Evolutionary conservation across 2,888 invertebrate genomes (phyloP), one percentile per base, ranked within the genome.

Genomic region (Nebria salina): DNA sequence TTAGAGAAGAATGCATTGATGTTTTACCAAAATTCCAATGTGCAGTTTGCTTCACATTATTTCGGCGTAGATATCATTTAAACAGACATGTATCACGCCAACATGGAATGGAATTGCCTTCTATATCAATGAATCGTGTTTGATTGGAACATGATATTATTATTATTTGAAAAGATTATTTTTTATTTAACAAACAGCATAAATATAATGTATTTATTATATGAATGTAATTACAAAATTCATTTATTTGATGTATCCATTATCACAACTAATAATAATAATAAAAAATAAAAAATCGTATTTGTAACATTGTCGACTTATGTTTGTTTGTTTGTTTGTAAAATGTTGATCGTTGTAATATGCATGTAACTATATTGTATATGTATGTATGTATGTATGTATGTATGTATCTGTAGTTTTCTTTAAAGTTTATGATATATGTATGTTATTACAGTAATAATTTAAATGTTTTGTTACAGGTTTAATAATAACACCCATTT

Each of bases 21-120:
- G 89, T 90, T 82, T 88, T 89, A 83, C 91, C 91, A 54, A 88
- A 90, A 41, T 91, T 90, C 85, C 89, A 89, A 82, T 91, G 91
- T 84, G 87, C 88, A 65, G 85, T 89, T 76, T 91, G 91, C 83
- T 87, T 89, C 8, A 88, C 89, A n/a, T 87, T 88, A 83, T 90
- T 90, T 84, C 88, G 90, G 11, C 88, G 90, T 84, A 91, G 90
- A 85, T 91, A 90, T 84, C 90, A 90, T 83, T 88, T 91, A 87
- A 89, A 89, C 7, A 86, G 90, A 6, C 90, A 91, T 85, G 85
- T 90, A 86, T 86, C 87, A 41, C 89, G 88, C 74, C 89, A 90
- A 83, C 90, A 90, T 85, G 87, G 84, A 68, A 65, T 82, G 70
- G 54, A 54, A 8, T 54, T 54, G 13, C 8, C 43, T 20, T 20